Evolutionary conservation across 2,113 vertebrate species (phyloP).

Genomic region (Ophiodon elongatus): DNA sequence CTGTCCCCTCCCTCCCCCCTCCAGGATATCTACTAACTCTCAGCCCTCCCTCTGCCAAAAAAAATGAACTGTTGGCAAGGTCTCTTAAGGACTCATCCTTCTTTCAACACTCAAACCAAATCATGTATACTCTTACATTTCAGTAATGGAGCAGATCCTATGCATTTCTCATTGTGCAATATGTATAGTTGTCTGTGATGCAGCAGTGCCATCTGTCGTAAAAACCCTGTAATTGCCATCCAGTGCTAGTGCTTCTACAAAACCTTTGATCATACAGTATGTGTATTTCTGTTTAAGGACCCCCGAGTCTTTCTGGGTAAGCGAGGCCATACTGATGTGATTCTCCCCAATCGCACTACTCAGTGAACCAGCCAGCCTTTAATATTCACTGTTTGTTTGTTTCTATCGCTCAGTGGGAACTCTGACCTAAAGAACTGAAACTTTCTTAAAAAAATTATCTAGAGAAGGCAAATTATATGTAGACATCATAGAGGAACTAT

Average conservation of each 20-base stretch:
- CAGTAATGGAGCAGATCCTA: slow-evolving; percentile 66
- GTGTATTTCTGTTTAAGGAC: slow-evolving; percentile 62
- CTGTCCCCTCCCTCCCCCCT: not conserved
- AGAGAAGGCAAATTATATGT: slow-evolving; percentile 77
- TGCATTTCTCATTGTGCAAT: slow-evolving; percentile 78
- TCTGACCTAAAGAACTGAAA: slow-evolving; percentile 61
- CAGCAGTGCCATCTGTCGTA: slow-evolving; percentile 81
- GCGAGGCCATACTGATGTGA: slow-evolving; percentile 68
- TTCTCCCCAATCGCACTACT: slow-evolving; percentile 73
- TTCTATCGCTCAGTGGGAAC: slow-evolving; percentile 72
- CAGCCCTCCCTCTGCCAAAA: slow-evolving; percentile 33
- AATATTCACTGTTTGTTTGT: slow-evolving; percentile 72
- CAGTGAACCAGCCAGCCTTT: slow-evolving; percentile 83
- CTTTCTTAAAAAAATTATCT: slow-evolving; percentile 72
- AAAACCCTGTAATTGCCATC: slow-evolving; percentile 72
- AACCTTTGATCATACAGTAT: slow-evolving; percentile 26
- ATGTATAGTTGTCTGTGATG: slow-evolving; percentile 75
- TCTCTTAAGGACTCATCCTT: slow-evolving; percentile 52
- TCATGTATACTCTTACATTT: slow-evolving; percentile 52
- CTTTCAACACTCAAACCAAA: slow-evolving; percentile 37
- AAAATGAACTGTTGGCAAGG: slow-evolving; percentile 49
- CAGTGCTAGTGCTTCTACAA: slow-evolving; percentile 57
- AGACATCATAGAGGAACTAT: slow-evolving; percentile 80
- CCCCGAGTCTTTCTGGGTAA: slow-evolving; percentile 57
- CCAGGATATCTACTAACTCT: slow-evolving; percentile 36